phyloP scores from a whole-genome alignment of 2,113 vertebrate genomes.

The Esox niger region DNA sequence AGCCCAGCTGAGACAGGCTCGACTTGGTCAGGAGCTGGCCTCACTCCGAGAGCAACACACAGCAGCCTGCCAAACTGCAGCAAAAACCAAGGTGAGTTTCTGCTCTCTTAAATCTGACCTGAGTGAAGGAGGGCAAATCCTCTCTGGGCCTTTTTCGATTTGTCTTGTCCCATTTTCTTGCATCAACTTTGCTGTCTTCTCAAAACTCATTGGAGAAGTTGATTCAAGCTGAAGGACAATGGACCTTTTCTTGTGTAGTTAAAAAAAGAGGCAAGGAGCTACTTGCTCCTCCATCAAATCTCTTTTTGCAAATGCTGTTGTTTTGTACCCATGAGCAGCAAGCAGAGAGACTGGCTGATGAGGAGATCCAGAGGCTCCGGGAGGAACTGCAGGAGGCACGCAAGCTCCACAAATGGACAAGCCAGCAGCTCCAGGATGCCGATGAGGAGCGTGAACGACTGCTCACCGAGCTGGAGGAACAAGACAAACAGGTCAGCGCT shows the following conservation, averaged over 20 bases:
- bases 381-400: constrained; percentile 75
- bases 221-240: too few relatives aligned
- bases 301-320: too few relatives aligned
- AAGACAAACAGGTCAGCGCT: constrained; percentile 57
- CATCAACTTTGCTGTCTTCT: too few relatives aligned
- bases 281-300: too few relatives aligned
- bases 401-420: constrained; percentile 76
- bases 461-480: neutral
- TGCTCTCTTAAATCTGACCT: too few relatives aligned
- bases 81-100: constrained; percentile 48
- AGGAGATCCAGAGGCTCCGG: constrained; percentile 69
- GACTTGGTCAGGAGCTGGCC: constrained; percentile 66
- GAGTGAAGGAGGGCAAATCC: too few relatives aligned
- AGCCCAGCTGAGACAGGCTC: constrained; percentile 51
- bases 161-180: too few relatives aligned
- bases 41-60: constrained; percentile 71
- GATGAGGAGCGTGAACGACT: constrained; percentile 69
- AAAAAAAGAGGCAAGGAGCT: too few relatives aligned
- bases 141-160: too few relatives aligned
- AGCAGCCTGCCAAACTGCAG: constrained; percentile 63
- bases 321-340: too few relatives aligned
- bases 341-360: constrained; percentile 40
- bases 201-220: too few relatives aligned
- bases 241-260: too few relatives aligned
- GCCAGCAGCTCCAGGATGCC: constrained; percentile 80